Conservation (phyloP, 2,888 invertebrate genomes). For the Sipha maydis region DNA sequence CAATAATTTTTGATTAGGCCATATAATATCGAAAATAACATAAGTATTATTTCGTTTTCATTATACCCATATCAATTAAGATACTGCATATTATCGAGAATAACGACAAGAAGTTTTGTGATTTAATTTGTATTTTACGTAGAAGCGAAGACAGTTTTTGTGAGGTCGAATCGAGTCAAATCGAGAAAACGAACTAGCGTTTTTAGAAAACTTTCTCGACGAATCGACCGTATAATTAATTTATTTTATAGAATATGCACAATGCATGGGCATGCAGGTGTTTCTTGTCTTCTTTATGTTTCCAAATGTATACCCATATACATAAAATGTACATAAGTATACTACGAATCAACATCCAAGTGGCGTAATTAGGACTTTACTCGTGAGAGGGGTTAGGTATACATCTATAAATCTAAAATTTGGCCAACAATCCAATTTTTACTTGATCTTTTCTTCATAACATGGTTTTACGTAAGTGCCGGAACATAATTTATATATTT, state of each 20-base stretch:
- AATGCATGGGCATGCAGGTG: background rate
- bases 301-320: conserved; percentile 19
- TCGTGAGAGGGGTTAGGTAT: too few relatives aligned
- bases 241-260: background rate
- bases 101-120: background rate
- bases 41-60: background rate
- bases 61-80: background rate
- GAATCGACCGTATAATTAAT: conserved; percentile 29
- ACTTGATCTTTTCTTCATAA: too few relatives aligned
- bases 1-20: too few relatives aligned
- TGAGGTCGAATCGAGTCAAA: background rate
- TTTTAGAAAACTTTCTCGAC: background rate
- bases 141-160: background rate
- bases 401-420: too few relatives aligned
- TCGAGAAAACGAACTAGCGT: background rate
- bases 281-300: background rate
- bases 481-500: too few relatives aligned
- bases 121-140: background rate
- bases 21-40: too few relatives aligned
- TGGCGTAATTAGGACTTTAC: too few relatives aligned
- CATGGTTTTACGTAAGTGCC: too few relatives aligned
- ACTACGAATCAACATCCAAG: background rate
- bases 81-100: background rate
- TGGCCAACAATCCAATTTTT: too few relatives aligned
- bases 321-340: background rate